These are phyloP conservation scores for Darwinula stevensoni DNA, from an alignment of 2,888 invertebrate genomes.

Conservation along the genomic window DNA sequence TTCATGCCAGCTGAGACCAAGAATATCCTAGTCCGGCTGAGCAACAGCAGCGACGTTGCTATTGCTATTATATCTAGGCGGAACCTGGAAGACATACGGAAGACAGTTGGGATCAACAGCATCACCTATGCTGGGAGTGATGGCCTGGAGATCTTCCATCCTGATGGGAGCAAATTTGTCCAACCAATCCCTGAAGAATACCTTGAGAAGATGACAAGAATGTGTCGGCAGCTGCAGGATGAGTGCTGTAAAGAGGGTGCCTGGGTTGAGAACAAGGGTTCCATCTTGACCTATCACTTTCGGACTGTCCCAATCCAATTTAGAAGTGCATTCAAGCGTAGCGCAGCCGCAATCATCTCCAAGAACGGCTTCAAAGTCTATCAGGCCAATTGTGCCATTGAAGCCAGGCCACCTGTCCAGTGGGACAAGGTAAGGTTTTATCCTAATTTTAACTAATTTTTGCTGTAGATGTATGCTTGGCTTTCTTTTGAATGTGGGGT, in stretches of 20 bases:
- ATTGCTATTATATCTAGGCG: slow-evolving; percentile 19
- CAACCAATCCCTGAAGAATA: slow-evolving; percentile 53
- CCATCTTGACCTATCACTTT: slow-evolving; percentile 56
- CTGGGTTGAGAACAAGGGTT: slow-evolving; percentile 75
- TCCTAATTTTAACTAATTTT: too few species aligned
- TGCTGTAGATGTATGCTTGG: too few species aligned
- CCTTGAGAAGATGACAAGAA: slow-evolving; percentile 41
- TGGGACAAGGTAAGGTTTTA: slow-evolving; percentile 29
- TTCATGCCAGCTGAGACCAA: slow-evolving; percentile 16
- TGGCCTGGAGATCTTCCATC: slow-evolving; percentile 58
- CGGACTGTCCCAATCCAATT: slow-evolving; percentile 58
- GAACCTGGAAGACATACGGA: slow-evolving; percentile 42
- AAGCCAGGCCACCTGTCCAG: slow-evolving; percentile 61
- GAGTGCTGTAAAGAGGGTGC: slow-evolving; percentile 60
- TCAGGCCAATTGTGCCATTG: slow-evolving; percentile 51
- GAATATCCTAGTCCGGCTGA: too few species aligned
- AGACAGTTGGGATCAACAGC: slow-evolving; percentile 69
- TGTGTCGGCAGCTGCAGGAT: slow-evolving; percentile 47
- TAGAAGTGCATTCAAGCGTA: slow-evolving; percentile 27
- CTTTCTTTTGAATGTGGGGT: too few species aligned
- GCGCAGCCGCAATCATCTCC: slow-evolving; percentile 37
- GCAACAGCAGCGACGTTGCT: slow-evolving; percentile 17
- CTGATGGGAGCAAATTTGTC: slow-evolving; percentile 64
- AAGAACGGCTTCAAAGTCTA: slow-evolving; percentile 21
- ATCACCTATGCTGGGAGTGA: slow-evolving; percentile 74